Conservation (phyloP, 2,113 vertebrate species). For the Phrynosoma platyrhinos region DNA sequence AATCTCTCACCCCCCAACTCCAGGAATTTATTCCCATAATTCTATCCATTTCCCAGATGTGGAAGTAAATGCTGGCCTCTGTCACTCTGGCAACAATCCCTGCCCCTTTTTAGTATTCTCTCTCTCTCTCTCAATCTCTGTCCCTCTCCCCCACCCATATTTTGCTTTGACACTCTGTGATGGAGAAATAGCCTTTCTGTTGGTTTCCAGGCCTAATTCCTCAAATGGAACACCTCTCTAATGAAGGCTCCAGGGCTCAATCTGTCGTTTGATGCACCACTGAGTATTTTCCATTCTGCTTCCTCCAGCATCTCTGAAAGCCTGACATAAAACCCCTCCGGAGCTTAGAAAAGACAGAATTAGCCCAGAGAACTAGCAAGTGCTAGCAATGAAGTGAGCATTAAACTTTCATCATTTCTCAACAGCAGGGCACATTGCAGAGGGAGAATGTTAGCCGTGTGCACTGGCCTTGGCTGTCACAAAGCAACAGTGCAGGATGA, state of each 20-base stretch:
- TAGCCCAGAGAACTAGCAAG: conserved; percentile 8
- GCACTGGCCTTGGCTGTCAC: neutral
- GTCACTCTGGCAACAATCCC: neutral
- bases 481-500: neutral
- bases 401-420: conserved; percentile 20
- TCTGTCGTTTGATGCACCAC: neutral
- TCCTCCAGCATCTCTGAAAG: conserved; percentile 3
- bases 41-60: neutral
- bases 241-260: conserved; percentile 1
- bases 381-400: neutral
- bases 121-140: neutral
- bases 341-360: conserved; percentile 10
- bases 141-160: neutral
- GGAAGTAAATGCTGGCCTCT: neutral
- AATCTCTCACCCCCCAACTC: neutral
- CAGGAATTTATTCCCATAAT: no score
- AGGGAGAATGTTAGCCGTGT: neutral
- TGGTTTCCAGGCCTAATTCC: neutral
- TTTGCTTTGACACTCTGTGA: neutral
- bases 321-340: neutral
- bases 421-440: neutral
- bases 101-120: neutral
- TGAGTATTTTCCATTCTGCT: neutral
- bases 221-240: neutral
- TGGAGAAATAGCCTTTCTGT: neutral